Percentiles rank a stretch among this genome's conserved stretches.
phyloP scores from a whole-genome alignment of 1,140 invertebrate species.

The Papilio dardanus region DNA sequence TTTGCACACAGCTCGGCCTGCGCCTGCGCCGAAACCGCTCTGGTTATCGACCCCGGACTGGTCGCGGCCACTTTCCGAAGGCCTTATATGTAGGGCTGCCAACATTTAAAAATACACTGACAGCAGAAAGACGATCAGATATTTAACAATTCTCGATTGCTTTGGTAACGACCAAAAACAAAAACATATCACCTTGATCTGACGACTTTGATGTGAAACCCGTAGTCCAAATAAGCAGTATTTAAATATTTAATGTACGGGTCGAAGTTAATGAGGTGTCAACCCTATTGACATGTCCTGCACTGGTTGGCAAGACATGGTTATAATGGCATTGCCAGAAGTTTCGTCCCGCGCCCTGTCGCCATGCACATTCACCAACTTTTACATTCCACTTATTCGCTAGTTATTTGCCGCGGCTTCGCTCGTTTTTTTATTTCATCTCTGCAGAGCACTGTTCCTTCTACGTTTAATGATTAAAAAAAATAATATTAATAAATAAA shows the following conservation, averaged over 20 bases:
- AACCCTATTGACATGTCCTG: constrained; percentile 7
- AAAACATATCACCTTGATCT: not conserved
- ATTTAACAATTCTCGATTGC: no score
- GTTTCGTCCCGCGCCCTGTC: constrained; percentile 8
- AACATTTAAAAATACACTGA: not conserved
- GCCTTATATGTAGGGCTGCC: not conserved
- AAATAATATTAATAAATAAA: no score
- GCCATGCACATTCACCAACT: constrained; percentile 16
- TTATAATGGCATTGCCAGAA: constrained; percentile 42
- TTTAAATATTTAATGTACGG: no score
- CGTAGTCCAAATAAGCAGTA: no score
- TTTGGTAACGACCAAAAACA: not conserved
- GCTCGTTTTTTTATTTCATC: not conserved
- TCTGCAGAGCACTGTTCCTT: no score
- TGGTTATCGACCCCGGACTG: constrained; percentile 65
- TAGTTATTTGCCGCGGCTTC: not conserved
- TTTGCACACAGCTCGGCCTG: not conserved
- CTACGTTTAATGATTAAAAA: no score
- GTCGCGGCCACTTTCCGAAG: constrained; percentile 44
- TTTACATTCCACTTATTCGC: constrained; percentile 5
- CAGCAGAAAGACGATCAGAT: not conserved
- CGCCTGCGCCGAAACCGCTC: constrained; percentile 56
- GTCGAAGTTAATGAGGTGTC: no score
- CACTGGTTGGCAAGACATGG: constrained; percentile 9
- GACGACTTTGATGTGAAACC: no score